Percentiles rank a stretch among this genome's conserved stretches.
phyloP scores from a whole-genome alignment of 2,113 vertebrate species.

The Syngnathus floridae region DNA sequence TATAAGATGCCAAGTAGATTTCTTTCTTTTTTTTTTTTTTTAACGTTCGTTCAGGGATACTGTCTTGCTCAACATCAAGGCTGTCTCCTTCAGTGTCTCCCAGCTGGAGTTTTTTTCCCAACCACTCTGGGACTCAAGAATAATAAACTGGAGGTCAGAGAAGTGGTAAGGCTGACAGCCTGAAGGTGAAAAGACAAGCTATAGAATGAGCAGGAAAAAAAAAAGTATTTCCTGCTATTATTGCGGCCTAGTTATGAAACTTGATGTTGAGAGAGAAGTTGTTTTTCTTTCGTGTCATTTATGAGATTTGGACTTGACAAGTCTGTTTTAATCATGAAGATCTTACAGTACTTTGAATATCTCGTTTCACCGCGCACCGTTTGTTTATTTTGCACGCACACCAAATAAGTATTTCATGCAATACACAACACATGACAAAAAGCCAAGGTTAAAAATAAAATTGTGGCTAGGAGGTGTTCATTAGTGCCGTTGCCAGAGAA shows the following conservation, averaged over 20 bases:
- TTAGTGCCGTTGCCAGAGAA: slow-evolving; percentile 25
- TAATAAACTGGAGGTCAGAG: slow-evolving; percentile 40
- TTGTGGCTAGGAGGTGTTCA: slow-evolving; percentile 11
- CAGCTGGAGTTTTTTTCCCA: slow-evolving; percentile 4
- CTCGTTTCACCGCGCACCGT: not conserved
- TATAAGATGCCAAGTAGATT: slow-evolving; percentile 23
- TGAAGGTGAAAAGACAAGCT: slow-evolving; percentile 34
- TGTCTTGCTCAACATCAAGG: slow-evolving; percentile 29
- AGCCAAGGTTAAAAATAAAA: slow-evolving; percentile 43
- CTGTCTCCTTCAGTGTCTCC: not conserved
- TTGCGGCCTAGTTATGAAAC: not conserved
- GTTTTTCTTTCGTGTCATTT: slow-evolving; percentile 28
- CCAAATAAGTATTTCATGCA: slow-evolving; percentile 17
- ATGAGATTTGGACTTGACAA: slow-evolving; percentile 11
- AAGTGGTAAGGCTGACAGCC: slow-evolving; percentile 19
- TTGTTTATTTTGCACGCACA: slow-evolving; percentile 7
- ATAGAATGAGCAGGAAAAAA: slow-evolving; percentile 6
- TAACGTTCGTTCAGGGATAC: slow-evolving; percentile 25
- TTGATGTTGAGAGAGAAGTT: slow-evolving; percentile 9
- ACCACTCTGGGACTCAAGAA: slow-evolving; percentile 23
- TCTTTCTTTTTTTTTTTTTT: slow-evolving; percentile 18
- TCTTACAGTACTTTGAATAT: slow-evolving; percentile 28
- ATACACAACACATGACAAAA: slow-evolving; percentile 14
- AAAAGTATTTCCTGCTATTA: slow-evolving; percentile 16
- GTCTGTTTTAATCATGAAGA: slow-evolving; percentile 35